Base-by-base conservation (phyloP, 1,140 invertebrate species). In the Ectropis grisescens region DNA sequence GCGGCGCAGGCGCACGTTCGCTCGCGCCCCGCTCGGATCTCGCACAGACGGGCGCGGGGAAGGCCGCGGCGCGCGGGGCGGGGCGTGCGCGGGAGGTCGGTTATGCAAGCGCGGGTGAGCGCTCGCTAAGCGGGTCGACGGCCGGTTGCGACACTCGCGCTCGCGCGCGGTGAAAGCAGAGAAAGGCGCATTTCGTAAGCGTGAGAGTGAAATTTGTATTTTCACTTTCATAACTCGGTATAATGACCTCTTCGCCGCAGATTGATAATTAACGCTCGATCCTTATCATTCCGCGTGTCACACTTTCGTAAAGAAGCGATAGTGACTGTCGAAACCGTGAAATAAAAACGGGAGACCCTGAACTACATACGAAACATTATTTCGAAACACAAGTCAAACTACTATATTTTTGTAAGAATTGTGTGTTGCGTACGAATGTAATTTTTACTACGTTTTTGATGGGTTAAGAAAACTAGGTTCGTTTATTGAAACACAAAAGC, bases 31-130 rank as follows among this genome's bases (percentile, higher is more conserved):
- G 24, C 24, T 26, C 24, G 10, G 4, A 74, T 70, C 70, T 70
- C 55, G 58, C 47, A 41, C 46, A 46, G 41, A 41, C 36, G 58
- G 25, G 37, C 16, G 39, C 22, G 36, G 47, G 47, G 30, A 29
- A 48, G 53, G 43, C 53, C 59, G 12, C 37, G 42, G 33, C 55
- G 41, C 40, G 48, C 41, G 50, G 50, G 45, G 53, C 53, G 51
- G 50, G 51, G 58, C 58, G 64, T 61, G 65, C n/a, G n/a, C n/a
- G 60, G 62, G 62, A 8, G 67, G 64, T 66, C 58, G 66, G 78
- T 81, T 82, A 84, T 81, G 81, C 79, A 82, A 82, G 76, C 67
- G 58, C 68, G 79, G 75, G 72, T 78, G 72, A 82, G 67, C 66
- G 71, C 69, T 59, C 70, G 76, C 70, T 70, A 75, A 80, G 64